Percentiles rank a stretch among this genome's conserved stretches.
phyloP scores from a whole-genome alignment of 1,140 invertebrate species.

The Luehdorfia chinensis region DNA sequence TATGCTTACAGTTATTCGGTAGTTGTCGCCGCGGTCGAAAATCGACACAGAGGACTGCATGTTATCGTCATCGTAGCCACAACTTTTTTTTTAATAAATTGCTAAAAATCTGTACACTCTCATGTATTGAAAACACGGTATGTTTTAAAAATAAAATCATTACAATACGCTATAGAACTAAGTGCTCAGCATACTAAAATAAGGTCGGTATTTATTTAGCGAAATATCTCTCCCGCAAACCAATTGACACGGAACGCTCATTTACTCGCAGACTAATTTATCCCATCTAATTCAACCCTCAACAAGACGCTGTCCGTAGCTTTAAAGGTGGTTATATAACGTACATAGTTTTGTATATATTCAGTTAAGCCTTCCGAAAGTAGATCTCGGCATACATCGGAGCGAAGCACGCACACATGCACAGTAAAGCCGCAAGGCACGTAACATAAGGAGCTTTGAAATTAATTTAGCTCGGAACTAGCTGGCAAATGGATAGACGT shows the following conservation, averaged over 20 bases:
- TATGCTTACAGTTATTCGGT: too few species aligned
- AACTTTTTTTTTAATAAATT: too few species aligned
- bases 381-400: conserved; percentile 40
- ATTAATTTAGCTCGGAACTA: conserved; percentile 77
- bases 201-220: conserved; percentile 15
- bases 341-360: conserved; percentile 37
- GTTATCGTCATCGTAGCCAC: too few species aligned
- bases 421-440: conserved; percentile 72
- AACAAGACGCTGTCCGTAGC: conserved; percentile 61
- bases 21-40: too few species aligned
- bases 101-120: too few species aligned
- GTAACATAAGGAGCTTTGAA: conserved; percentile 78
- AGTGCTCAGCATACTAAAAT: conserved; percentile 9
- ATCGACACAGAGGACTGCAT: too few species aligned
- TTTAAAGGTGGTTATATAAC: conserved; percentile 41
- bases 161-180: too few species aligned
- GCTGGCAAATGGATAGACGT: conserved; percentile 77
- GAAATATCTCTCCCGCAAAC: conserved; percentile 27
- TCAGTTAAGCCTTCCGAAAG: conserved; percentile 69
- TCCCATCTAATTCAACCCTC: conserved; percentile 66
- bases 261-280: conserved; percentile 60
- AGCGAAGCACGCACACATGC: conserved; percentile 46
- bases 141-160: too few species aligned
- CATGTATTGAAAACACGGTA: too few species aligned
- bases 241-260: conserved; percentile 41